A percentile compares a stretch with the other conserved stretches of the same genome.
Evolutionary conservation across 2,797 vertebrate species (phyloP).

Genomic region (Oceanodroma leucorhoa): DNA sequence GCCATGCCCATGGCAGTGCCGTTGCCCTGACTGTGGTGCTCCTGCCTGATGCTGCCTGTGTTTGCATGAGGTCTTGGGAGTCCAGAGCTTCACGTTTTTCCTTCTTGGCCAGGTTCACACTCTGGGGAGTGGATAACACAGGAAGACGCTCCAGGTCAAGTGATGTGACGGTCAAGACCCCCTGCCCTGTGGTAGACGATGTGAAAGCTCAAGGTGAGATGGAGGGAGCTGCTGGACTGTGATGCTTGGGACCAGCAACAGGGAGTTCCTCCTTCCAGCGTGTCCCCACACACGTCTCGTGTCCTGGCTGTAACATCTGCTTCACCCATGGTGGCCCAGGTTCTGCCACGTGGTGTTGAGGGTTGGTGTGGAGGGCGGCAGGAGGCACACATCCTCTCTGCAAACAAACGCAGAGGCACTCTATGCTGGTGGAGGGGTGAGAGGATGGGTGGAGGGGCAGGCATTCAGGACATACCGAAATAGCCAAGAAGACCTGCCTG

Average conservation of each 20-base stretch:
- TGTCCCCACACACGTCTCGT: accelerated
- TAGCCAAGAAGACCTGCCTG: neutral
- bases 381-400: neutral
- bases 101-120: conserved; percentile 84
- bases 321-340: neutral
- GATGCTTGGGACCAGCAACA: neutral
- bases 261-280: neutral
- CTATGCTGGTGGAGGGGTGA: neutral
- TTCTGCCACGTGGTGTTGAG: neutral
- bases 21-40: accelerated
- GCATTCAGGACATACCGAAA: neutral
- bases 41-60: neutral
- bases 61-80: neutral
- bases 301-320: neutral
- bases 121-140: conserved; percentile 97
- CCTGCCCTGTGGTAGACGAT: conserved; percentile 95
- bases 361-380: neutral
- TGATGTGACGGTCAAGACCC: conserved; percentile 93
- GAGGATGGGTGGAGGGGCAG: neutral
- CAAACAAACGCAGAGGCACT: neutral
- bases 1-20: accelerated
- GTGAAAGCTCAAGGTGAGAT: conserved; percentile 95
- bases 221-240: neutral
- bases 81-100: neutral
- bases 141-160: conserved; percentile 92